These are phyloP conservation scores for Varanus komodoensis DNA, from an alignment of 2,113 vertebrate genomes.

Conservation along the genomic window DNA sequence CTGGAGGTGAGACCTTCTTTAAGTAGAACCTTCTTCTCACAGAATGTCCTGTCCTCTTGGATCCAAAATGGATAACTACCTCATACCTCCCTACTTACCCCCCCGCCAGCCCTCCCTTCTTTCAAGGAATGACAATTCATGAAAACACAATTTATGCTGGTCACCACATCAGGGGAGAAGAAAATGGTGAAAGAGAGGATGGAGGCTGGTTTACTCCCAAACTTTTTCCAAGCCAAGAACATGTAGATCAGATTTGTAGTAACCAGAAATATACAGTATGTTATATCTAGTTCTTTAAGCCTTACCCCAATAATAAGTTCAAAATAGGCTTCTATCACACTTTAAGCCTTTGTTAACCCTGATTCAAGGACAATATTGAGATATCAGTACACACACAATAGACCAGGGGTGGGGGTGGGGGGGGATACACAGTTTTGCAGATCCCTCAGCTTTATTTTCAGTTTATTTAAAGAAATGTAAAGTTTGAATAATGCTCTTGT, in stretches of 20 bases:
- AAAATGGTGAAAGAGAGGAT: background rate
- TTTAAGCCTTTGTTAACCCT: background rate
- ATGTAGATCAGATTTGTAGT: background rate
- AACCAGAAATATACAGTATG: background rate
- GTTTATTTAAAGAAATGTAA: background rate
- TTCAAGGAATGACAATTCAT: background rate
- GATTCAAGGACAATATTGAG: background rate
- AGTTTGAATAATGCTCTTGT: background rate
- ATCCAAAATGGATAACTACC: background rate
- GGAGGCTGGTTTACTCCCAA: background rate
- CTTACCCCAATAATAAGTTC: background rate
- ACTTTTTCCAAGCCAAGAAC: conserved; percentile 3
- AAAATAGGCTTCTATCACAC: background rate
- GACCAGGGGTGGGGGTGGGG: too few species aligned
- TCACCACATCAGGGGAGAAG: background rate
- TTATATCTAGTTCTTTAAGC: background rate
- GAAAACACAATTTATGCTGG: background rate
- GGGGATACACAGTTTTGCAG: background rate
- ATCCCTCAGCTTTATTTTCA: background rate
- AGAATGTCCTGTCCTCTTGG: too few species aligned
- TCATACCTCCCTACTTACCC: too few species aligned
- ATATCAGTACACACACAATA: background rate
- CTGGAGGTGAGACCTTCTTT: too few species aligned
- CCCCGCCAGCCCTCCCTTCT: background rate
- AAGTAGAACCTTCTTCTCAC: too few species aligned